These are phyloP conservation scores for Cairina moschata DNA, from an alignment of 2,113 vertebrate species.

Conservation along the genomic window DNA sequence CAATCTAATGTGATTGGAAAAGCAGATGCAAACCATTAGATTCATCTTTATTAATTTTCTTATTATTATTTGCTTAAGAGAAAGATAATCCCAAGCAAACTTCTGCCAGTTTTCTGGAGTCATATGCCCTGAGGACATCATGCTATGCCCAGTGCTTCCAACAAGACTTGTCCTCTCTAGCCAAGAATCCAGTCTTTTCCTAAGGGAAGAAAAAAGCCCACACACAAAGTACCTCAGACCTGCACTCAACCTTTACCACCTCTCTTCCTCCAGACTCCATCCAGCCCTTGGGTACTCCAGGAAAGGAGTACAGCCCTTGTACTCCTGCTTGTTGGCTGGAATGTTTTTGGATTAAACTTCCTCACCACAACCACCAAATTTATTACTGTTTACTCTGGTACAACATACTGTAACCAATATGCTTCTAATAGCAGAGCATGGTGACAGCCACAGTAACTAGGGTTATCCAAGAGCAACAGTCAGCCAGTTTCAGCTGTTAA, in stretches of 20 bases:
- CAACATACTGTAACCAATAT: slow-evolving; percentile 21
- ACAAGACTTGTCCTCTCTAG: neutral
- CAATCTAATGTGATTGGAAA: neutral
- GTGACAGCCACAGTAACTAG: slow-evolving; percentile 16
- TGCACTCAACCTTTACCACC: neutral
- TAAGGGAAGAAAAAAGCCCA: slow-evolving; percentile 25
- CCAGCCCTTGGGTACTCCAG: neutral
- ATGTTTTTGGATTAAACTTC: slow-evolving; percentile 31
- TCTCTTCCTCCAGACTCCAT: neutral
- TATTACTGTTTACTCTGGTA: slow-evolving; percentile 53
- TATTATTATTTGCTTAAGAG: neutral
- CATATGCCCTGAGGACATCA: neutral
- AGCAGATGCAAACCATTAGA: neutral
- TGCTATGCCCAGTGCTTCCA: slow-evolving; percentile 7
- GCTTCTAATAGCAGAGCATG: slow-evolving; percentile 47
- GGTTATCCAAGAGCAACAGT: slow-evolving; percentile 7
- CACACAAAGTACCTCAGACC: slow-evolving; percentile 17
- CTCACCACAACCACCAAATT: slow-evolving; percentile 34
- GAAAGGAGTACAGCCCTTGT: neutral
- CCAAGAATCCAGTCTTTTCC: slow-evolving; percentile 9
- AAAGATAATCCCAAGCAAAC: slow-evolving; percentile 27
- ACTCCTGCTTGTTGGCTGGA: neutral
- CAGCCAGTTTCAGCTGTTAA: slow-evolving; percentile 35
- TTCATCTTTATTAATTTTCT: neutral
- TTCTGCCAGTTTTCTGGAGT: neutral